These are phyloP conservation scores for Cataglyphis hispanica DNA, from an alignment of 1,140 invertebrate species.

Conservation along the genomic window DNA sequence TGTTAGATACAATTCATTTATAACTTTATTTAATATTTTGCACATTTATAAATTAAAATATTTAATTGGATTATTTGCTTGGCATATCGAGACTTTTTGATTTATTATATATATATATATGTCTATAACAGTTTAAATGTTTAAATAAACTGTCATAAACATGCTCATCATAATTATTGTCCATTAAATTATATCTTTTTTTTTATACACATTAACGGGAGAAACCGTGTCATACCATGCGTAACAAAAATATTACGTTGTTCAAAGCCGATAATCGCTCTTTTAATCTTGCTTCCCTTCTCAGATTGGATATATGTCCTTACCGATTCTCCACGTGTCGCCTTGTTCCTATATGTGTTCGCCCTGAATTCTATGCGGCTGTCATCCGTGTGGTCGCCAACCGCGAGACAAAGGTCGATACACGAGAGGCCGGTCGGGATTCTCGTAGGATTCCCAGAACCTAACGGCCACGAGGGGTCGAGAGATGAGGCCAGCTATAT, in stretches of 20 bases:
- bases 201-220: not conserved
- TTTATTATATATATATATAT: not conserved
- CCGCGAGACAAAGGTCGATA: constrained; percentile 78
- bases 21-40: not conserved
- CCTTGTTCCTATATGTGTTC: not conserved
- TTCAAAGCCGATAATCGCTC: constrained; percentile 21
- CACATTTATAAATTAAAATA: constrained; percentile 9
- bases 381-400: constrained; percentile 52
- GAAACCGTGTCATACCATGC: not conserved
- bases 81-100: not conserved
- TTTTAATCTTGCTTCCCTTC: constrained; percentile 39
- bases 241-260: not conserved
- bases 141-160: not conserved
- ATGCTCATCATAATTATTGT: not conserved
- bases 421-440: constrained; percentile 57
- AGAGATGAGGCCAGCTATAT: constrained; percentile 29
- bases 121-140: not conserved
- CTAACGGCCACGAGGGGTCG: constrained; percentile 35
- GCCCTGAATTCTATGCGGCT: constrained; percentile 56
- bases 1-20: constrained; percentile 20
- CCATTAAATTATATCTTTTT: not conserved
- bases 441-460: constrained; percentile 44
- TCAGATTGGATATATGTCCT: constrained; percentile 35
- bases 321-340: constrained; percentile 28
- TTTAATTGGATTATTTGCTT: constrained; percentile 20